Evolutionary conservation across 2,797 vertebrate species (phyloP).

Genomic region (Acipenser oxyrinchus): DNA sequence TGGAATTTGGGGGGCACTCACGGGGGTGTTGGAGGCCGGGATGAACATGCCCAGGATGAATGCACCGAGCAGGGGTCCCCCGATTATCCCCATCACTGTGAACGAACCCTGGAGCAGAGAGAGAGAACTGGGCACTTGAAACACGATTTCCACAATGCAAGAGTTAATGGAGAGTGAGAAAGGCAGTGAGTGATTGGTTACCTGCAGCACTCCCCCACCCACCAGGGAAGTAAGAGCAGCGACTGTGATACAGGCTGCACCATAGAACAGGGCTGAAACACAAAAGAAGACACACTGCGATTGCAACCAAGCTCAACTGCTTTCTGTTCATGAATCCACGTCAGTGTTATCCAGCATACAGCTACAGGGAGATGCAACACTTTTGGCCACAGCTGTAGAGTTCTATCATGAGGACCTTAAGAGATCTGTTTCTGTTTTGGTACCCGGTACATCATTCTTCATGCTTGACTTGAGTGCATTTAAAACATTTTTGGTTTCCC

Average conservation of each 20-base stretch:
- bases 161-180: background rate
- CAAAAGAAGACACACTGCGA: background rate
- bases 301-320: no score
- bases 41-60: constrained; percentile 84
- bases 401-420: no score
- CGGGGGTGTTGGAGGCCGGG: constrained; percentile 59
- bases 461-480: background rate
- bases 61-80: constrained; percentile 79
- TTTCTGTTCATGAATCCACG: no score
- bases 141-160: background rate
- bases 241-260: constrained; percentile 68
- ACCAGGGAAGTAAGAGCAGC: constrained; percentile 79
- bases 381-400: no score
- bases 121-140: background rate
- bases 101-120: constrained; percentile 74
- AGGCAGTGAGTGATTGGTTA: constrained; percentile 31
- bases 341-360: no score
- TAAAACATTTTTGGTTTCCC: background rate
- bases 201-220: constrained; percentile 87
- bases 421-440: no score
- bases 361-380: no score
- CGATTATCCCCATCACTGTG: constrained; percentile 86
- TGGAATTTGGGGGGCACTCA: constrained; percentile 38
- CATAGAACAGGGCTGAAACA: constrained; percentile 66
- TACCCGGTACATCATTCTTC: background rate